Conservation (phyloP, 2,113 vertebrate species). For the Theristicus caerulescens region DNA sequence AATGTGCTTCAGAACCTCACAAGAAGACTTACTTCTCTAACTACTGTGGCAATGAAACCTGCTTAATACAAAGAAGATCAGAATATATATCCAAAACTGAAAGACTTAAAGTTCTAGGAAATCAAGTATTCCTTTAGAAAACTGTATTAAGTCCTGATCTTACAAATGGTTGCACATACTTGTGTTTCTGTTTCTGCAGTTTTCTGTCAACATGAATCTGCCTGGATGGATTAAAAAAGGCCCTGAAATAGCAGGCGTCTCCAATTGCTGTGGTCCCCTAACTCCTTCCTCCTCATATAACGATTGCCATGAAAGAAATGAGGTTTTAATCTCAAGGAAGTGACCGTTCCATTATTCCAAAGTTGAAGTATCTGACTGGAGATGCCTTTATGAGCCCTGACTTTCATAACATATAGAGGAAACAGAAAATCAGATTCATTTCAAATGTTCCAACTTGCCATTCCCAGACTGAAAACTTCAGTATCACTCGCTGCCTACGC, state of each 20-base stretch:
- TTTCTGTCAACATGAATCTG: neutral
- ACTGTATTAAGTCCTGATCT: neutral
- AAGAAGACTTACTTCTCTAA: neutral
- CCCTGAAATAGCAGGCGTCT: neutral
- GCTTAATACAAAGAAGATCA: neutral
- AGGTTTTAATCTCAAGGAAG: neutral
- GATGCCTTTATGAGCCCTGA: neutral
- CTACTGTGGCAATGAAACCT: neutral
- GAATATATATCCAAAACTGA: neutral
- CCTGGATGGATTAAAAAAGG: neutral
- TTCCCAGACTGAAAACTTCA: neutral
- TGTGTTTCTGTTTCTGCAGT: neutral
- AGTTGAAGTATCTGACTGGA: neutral
- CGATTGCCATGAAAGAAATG: neutral
- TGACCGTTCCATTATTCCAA: neutral
- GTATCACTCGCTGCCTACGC: neutral
- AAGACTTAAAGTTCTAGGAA: neutral
- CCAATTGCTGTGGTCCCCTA: neutral
- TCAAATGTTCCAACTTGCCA: neutral
- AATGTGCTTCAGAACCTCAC: neutral
- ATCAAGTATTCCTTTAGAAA: neutral
- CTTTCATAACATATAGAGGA: neutral
- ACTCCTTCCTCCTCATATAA: neutral
- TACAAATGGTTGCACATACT: neutral
- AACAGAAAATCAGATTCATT: neutral